Conservation (phyloP, 2,888 invertebrate genomes). For the Stomorhina lunata region DNA sequence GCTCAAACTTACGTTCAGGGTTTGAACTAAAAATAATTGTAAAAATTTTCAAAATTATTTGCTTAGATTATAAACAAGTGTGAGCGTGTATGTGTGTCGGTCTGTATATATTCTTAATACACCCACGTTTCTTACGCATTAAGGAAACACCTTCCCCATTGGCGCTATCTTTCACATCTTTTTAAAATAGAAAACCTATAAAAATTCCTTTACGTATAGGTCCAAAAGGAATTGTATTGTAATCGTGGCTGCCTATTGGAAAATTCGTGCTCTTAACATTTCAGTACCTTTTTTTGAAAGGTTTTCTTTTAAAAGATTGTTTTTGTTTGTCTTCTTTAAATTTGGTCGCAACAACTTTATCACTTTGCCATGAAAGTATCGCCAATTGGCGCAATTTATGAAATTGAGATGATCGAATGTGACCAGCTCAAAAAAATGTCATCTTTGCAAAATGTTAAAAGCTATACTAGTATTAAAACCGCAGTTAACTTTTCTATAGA, state of each 20-base stretch:
- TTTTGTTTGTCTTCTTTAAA: background rate
- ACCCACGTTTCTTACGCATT: conserved; percentile 66
- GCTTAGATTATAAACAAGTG: conserved; percentile 46
- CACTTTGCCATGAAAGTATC: conserved; percentile 59
- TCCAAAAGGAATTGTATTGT: conserved; percentile 45
- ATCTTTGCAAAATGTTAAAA: too few species aligned
- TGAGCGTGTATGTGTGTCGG: conserved; percentile 7
- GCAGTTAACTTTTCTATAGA: too few species aligned
- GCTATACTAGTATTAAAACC: too few species aligned
- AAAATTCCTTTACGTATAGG: conserved; percentile 54
- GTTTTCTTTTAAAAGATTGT: background rate
- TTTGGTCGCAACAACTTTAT: conserved; percentile 61
- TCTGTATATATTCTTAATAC: conserved; percentile 13
- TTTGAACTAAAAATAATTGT: conserved; percentile 58
- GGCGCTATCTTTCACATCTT: conserved; percentile 63
- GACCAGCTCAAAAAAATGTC: conserved; percentile 9
- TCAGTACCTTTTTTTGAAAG: conserved; percentile 51
- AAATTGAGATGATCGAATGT: conserved; percentile 14
- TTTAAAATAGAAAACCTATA: conserved; percentile 60
- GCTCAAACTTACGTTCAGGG: background rate
- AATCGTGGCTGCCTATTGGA: conserved; percentile 65
- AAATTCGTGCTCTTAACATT: conserved; percentile 65
- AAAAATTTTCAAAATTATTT: conserved; percentile 61
- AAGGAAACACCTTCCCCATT: conserved; percentile 64
- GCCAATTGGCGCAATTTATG: conserved; percentile 58